These are phyloP conservation scores for Gymnoscopelus braueri DNA, from an alignment of 2,797 vertebrate species.

Conservation along the genomic window DNA sequence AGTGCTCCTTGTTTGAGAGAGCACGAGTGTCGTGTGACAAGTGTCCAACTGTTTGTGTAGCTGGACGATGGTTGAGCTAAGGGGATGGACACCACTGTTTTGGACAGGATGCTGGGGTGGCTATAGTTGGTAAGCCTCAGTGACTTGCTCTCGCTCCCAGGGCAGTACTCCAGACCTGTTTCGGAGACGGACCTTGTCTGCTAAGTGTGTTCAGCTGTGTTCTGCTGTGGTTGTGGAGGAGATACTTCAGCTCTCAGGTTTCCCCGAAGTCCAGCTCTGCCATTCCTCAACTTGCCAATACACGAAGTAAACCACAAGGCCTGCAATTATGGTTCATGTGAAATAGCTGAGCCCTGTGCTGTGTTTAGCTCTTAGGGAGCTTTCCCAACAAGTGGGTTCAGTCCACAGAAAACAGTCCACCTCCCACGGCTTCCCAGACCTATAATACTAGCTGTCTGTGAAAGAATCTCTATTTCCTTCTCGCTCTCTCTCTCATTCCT, in stretches of 20 bases:
- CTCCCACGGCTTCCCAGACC: slow-evolving; percentile 64
- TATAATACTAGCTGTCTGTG: slow-evolving; percentile 68
- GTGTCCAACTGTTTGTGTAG: slow-evolving; percentile 57
- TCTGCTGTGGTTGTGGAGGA: slow-evolving; percentile 30
- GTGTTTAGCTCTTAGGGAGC: slow-evolving; percentile 54
- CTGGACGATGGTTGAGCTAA: slow-evolving; percentile 52
- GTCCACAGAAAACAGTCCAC: slow-evolving; percentile 59
- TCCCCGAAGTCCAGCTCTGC: slow-evolving; percentile 49
- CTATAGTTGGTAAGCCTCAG: slow-evolving; percentile 60
- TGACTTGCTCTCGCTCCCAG: slow-evolving; percentile 51
- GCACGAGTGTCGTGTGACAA: slow-evolving; percentile 17
- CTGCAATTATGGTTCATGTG: slow-evolving; percentile 73
- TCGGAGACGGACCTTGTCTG: slow-evolving; percentile 15
- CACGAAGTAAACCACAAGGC: slow-evolving; percentile 60
- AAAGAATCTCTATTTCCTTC: slow-evolving; percentile 34
- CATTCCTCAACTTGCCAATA: slow-evolving; percentile 53
- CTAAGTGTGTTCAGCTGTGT: slow-evolving; percentile 2
- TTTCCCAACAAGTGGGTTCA: slow-evolving; percentile 70
- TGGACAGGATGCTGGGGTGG: slow-evolving; percentile 67
- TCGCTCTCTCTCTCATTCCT: slow-evolving; percentile 8
- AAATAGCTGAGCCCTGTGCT: slow-evolving; percentile 67
- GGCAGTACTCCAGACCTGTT: slow-evolving; percentile 49
- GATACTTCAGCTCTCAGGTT: slow-evolving; percentile 54
- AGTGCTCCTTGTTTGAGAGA: too few relatives aligned
- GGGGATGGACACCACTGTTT: slow-evolving; percentile 57